These are phyloP conservation scores for Polydrusus tereticollis DNA, from an alignment of 2,888 invertebrate species.

Conservation along the genomic window DNA sequence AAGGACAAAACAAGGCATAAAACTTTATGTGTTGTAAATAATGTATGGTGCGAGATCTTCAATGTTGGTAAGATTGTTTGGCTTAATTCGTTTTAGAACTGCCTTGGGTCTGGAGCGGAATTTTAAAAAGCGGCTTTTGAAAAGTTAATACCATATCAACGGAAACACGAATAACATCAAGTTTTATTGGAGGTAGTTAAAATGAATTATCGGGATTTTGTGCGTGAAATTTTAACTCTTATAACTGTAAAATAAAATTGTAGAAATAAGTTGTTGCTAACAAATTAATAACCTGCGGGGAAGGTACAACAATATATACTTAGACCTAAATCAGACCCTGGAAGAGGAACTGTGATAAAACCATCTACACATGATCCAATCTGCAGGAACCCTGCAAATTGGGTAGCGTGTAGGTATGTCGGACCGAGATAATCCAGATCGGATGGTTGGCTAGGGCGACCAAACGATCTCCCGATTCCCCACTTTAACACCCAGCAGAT, in stretches of 20 bases:
- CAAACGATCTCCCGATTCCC: no score
- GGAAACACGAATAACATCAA: slow-evolving; percentile 4
- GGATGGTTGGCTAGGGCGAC: no score
- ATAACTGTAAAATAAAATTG: slow-evolving; percentile 7
- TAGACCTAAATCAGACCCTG: no score
- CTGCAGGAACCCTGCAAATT: no score
- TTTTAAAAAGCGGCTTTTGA: slow-evolving; percentile 6
- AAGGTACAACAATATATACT: no score
- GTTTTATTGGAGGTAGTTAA: neutral
- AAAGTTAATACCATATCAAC: neutral
- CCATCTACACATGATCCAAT: no score
- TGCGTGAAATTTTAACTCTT: neutral
- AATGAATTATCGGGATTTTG: neutral
- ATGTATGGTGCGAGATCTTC: slow-evolving; percentile 24
- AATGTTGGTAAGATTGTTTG: slow-evolving; percentile 12
- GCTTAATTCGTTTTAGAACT: slow-evolving; percentile 16
- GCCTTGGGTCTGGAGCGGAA: neutral
- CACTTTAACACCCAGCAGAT: no score
- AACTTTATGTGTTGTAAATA: slow-evolving; percentile 45
- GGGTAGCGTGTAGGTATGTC: no score
- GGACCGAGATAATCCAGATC: no score
- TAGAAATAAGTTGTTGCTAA: no score
- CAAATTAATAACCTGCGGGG: no score
- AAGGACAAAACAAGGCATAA: slow-evolving; percentile 41
- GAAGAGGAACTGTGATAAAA: no score